phyloP scores from a whole-genome alignment of 2,888 invertebrate species.

The Macaria liturata region DNA sequence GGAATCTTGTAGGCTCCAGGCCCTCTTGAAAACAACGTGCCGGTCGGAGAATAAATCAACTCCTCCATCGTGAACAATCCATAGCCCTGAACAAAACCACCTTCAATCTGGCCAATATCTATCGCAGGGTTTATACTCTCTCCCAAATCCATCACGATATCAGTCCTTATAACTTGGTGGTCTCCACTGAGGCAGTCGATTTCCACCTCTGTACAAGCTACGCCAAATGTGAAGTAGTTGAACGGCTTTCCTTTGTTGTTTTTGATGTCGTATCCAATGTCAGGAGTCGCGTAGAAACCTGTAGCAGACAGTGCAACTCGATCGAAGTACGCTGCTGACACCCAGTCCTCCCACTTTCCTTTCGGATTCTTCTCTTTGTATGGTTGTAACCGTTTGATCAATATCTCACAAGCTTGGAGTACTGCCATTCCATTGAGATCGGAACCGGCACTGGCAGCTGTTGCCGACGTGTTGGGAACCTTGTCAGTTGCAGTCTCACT shows the following conservation, averaged over 20 bases:
- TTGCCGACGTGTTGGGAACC: constrained; percentile 95
- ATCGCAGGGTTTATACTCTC: constrained; percentile 98
- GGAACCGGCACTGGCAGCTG: constrained; percentile 94
- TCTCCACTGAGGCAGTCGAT: constrained; percentile 97
- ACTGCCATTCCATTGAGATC: constrained; percentile 97
- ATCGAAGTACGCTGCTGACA: constrained; percentile 89
- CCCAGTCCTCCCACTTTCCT: constrained; percentile 93
- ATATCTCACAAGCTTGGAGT: constrained; percentile 89
- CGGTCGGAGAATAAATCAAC: constrained; percentile 92
- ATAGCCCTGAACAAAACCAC: constrained; percentile 97
- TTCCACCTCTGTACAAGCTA: constrained; percentile 94
- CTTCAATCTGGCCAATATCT: constrained; percentile 98
- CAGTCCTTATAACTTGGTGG: constrained; percentile 93
- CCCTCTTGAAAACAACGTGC: constrained; percentile 91
- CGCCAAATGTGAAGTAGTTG: constrained; percentile 94
- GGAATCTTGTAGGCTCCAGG: constrained; percentile 98
- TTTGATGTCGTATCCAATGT: constrained; percentile 87
- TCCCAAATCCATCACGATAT: constrained; percentile 98
- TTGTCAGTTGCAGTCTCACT: constrained; percentile 94
- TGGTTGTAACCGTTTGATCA: constrained; percentile 89
- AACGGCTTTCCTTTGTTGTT: constrained; percentile 89
- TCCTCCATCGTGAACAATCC: constrained; percentile 96
- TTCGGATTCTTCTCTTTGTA: constrained; percentile 89
- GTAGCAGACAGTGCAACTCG: constrained; percentile 91
- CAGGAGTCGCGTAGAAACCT: constrained; percentile 91